These are phyloP conservation scores for Pachycephus smyrnensis DNA, from an alignment of 2,888 invertebrate genomes.

Conservation along the genomic window DNA sequence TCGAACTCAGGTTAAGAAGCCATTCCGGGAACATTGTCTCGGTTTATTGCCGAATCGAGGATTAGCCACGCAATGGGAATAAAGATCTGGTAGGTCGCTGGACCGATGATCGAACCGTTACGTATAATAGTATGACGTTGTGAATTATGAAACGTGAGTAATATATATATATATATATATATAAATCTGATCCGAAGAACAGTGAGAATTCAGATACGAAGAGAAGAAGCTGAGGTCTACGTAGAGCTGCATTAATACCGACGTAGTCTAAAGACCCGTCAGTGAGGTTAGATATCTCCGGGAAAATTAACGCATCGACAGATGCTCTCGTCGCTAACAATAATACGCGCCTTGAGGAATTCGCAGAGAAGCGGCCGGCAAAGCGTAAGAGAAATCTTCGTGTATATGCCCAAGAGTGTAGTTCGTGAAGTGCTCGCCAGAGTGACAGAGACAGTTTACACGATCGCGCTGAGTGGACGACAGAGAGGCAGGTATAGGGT, in stretches of 20 bases:
- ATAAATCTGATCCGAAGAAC: neutral
- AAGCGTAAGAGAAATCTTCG: neutral
- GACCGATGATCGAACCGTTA: neutral
- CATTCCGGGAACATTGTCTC: neutral
- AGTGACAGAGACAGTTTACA: neutral
- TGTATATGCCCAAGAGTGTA: too few species aligned
- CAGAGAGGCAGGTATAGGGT: neutral
- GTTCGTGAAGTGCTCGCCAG: neutral
- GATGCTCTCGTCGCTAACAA: neutral
- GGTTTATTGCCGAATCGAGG: neutral
- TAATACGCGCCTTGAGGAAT: neutral
- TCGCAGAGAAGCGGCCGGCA: neutral
- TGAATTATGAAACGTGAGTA: neutral
- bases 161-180: neutral
- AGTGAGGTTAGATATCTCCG: neutral
- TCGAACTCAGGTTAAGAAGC: neutral
- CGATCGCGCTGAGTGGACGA: neutral
- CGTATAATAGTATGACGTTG: neutral
- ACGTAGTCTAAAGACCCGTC: neutral
- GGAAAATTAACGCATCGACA: neutral
- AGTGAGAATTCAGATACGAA: neutral
- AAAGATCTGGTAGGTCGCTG: neutral
- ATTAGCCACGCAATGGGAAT: neutral
- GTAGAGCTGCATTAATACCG: neutral
- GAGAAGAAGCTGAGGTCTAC: neutral